Conservation (phyloP, 2,888 invertebrate genomes). For the Oithona nana region DNA sequence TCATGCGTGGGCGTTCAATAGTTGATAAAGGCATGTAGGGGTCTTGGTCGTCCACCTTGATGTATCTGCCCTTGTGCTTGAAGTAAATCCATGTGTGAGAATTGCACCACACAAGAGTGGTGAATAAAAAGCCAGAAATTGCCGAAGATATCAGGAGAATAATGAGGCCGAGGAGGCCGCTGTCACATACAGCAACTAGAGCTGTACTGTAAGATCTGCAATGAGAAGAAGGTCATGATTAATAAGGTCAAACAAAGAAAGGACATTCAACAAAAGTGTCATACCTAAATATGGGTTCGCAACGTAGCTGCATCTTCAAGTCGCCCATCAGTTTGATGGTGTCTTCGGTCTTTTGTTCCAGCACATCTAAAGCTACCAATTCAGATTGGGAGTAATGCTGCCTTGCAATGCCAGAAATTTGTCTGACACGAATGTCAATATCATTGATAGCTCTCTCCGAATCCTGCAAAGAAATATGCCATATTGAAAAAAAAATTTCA, state of each 20-base stretch:
- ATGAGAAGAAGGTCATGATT: not conserved
- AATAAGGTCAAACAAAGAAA: not conserved
- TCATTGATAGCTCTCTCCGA: conserved; percentile 5
- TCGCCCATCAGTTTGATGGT: conserved; percentile 6
- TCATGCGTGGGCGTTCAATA: conserved; percentile 13
- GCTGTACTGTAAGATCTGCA: conserved; percentile 13
- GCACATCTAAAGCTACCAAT: conserved; percentile 3
- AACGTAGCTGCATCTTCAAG: not conserved
- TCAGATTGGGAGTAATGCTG: conserved; percentile 4
- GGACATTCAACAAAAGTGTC: not conserved
- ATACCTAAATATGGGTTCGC: conserved; percentile 15
- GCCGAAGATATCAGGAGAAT: conserved; percentile 70
- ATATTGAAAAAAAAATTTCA: not conserved
- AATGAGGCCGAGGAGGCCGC: conserved; percentile 40
- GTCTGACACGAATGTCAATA: not conserved
- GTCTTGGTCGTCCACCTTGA: conserved; percentile 51
- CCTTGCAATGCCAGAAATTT: conserved; percentile 1
- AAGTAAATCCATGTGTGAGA: conserved; percentile 95
- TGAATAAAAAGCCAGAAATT: conserved; percentile 68
- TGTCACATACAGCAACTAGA: conserved; percentile 7
- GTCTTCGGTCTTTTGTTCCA: not conserved
- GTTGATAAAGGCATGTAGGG: conserved; percentile 45
- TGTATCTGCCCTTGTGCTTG: conserved; percentile 42
- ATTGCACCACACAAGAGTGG: conserved; percentile 78
- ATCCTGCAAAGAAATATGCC: not conserved